A percentile compares a stretch with the other conserved stretches of the same genome.
phyloP scores from a whole-genome alignment of 2,113 vertebrate species.

The Atrichornis clamosus region DNA sequence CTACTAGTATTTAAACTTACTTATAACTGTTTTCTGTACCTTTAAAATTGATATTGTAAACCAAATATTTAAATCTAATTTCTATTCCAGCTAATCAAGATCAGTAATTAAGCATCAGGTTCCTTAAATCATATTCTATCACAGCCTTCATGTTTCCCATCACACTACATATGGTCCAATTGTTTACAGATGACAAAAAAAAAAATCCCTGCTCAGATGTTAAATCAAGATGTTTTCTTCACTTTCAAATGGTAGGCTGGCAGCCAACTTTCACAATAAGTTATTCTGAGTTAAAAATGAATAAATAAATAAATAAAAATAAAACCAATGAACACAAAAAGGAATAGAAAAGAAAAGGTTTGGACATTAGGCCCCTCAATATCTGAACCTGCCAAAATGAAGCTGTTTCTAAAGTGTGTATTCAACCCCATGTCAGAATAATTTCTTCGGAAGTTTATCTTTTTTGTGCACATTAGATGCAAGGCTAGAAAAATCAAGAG shows the following conservation, averaged over 20 bases:
- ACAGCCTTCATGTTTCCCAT: conserved; percentile 76
- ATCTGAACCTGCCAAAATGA: conserved; percentile 48
- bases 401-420: conserved; percentile 15
- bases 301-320: background rate
- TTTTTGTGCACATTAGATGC: conserved; percentile 44
- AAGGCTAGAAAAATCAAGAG: conserved; percentile 37
- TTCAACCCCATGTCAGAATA: background rate
- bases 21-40: background rate
- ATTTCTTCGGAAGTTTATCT: conserved; percentile 52
- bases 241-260: conserved; percentile 76
- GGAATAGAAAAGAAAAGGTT: conserved; percentile 13
- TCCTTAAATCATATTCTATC: conserved; percentile 71
- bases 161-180: conserved; percentile 83
- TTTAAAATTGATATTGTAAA: conserved; percentile 48
- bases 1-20: background rate
- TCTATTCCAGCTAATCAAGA: conserved; percentile 67
- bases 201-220: conserved; percentile 78
- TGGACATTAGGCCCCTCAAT: conserved; percentile 53
- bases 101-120: conserved; percentile 69
- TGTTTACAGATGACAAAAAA: conserved; percentile 80
- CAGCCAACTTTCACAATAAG: conserved; percentile 76
- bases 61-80: conserved; percentile 56
- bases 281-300: conserved; percentile 54
- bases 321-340: background rate
- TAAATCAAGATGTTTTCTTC: conserved; percentile 82